Evolutionary conservation across 2,113 vertebrate species (phyloP).

Genomic region (Phocoena sinus): DNA sequence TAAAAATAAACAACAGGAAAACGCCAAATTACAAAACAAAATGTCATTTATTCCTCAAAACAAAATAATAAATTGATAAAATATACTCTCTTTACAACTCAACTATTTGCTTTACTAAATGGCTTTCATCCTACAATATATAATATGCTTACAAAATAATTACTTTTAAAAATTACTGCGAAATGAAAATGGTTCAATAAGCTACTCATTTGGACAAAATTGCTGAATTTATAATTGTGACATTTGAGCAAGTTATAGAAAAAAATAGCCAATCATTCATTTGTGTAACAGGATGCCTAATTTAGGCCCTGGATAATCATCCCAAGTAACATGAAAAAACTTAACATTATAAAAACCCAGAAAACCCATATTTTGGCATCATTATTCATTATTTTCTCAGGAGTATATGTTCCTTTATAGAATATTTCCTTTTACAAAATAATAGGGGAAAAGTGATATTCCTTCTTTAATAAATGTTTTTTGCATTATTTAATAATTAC

Average conservation of each 20-base stretch:
- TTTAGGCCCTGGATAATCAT: not conserved
- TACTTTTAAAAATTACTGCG: not conserved
- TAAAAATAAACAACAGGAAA: not conserved
- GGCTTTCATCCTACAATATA: not conserved
- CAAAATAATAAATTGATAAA: not conserved
- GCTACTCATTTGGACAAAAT: not conserved
- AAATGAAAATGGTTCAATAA: not conserved
- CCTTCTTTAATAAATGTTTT: not conserved
- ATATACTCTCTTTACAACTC: not conserved
- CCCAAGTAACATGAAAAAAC: not conserved
- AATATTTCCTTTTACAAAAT: conserved; percentile 21
- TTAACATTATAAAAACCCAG: not conserved
- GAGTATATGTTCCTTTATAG: not conserved
- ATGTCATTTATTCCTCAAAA: not conserved
- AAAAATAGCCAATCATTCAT: not conserved
- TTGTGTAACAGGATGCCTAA: not conserved
- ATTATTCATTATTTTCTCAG: conserved; percentile 12
- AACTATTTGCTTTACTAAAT: not conserved
- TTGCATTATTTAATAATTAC: not conserved
- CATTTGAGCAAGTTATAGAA: not conserved
- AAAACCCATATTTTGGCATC: not conserved
- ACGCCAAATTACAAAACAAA: not conserved
- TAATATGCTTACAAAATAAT: not conserved
- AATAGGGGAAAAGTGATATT: not conserved
- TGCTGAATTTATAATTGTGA: not conserved